A percentile compares a stretch with the other conserved stretches of the same genome.
These are phyloP conservation scores for Tetragnatha versicolor DNA, from an alignment of 1,140 invertebrate genomes.

Conservation along the genomic window DNA sequence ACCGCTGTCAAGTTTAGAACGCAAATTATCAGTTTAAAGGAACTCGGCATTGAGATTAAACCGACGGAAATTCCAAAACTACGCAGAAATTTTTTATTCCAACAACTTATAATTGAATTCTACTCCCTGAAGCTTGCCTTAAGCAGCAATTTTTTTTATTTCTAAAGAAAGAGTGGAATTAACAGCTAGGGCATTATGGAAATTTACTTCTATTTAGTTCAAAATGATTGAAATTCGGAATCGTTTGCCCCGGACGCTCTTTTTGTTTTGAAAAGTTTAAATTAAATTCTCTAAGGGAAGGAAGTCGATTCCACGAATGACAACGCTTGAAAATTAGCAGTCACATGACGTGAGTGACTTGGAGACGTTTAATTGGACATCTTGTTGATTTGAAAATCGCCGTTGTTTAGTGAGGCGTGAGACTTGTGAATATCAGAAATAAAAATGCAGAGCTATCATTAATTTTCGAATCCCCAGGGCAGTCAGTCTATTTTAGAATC, in stretches of 20 bases:
- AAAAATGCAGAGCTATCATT: no score
- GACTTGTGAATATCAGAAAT: no score
- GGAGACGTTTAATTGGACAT: no score
- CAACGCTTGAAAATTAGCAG: no score
- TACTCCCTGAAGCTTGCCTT: neutral
- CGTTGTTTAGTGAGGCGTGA: no score
- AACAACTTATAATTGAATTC: neutral
- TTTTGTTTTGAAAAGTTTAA: neutral
- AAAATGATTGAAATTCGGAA: neutral
- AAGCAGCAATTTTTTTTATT: neutral
- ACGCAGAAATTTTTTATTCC: neutral
- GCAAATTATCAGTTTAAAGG: neutral
- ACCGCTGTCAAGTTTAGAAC: neutral
- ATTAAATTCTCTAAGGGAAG: neutral
- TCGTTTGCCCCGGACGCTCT: neutral
- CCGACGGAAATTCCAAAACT: neutral
- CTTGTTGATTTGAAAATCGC: no score
- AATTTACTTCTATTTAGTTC: neutral
- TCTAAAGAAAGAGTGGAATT: neutral
- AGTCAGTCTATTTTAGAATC: no score
- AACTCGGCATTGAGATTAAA: neutral
- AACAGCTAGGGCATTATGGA: neutral
- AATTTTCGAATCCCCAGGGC: no score
- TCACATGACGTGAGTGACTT: no score
- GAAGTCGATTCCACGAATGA: no score